Conservation (phyloP, 2,797 vertebrate genomes). For the Neostethus bicornis region DNA sequence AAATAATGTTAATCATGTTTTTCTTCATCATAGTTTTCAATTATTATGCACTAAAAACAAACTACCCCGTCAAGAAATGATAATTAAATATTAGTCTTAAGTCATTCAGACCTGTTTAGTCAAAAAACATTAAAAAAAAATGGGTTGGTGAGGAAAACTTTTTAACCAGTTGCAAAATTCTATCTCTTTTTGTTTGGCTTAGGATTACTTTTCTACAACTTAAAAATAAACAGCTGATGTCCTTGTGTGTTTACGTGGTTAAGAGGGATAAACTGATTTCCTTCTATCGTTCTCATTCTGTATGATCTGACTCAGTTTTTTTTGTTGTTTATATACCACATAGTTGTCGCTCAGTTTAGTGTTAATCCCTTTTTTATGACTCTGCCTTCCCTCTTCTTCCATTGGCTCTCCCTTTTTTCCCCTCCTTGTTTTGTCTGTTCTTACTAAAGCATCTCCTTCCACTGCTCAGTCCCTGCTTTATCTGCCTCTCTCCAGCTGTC, state of each 20-base stretch:
- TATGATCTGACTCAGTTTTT: conserved; percentile 20
- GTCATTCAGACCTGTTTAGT: background rate
- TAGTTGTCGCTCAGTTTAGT: conserved; percentile 9
- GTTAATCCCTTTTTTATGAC: conserved; percentile 1
- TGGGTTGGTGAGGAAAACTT: background rate
- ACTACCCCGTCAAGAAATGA: background rate
- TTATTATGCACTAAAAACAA: background rate
- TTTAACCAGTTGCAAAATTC: too few species aligned
- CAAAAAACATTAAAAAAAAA: background rate
- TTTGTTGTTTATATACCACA: conserved; percentile 9
- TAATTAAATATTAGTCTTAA: background rate
- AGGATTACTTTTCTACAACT: background rate
- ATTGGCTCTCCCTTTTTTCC: conserved; percentile 1
- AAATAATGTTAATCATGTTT: background rate
- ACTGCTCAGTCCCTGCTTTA: conserved; percentile 50
- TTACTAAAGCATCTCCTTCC: conserved; percentile 30
- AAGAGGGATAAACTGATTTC: conserved; percentile 4
- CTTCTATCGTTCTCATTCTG: background rate
- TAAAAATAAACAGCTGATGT: background rate
- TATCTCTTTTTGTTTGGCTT: too few species aligned
- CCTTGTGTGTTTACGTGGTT: conserved; percentile 1
- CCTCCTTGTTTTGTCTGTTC: conserved; percentile 16
- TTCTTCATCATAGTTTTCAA: background rate
- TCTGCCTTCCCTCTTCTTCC: background rate
- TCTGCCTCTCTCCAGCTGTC: conserved; percentile 52